Percentiles rank a stretch among this genome's conserved stretches.
These are phyloP conservation scores for Corythaixoides concolor DNA, from an alignment of 2,113 vertebrate genomes.

Conservation along the genomic window DNA sequence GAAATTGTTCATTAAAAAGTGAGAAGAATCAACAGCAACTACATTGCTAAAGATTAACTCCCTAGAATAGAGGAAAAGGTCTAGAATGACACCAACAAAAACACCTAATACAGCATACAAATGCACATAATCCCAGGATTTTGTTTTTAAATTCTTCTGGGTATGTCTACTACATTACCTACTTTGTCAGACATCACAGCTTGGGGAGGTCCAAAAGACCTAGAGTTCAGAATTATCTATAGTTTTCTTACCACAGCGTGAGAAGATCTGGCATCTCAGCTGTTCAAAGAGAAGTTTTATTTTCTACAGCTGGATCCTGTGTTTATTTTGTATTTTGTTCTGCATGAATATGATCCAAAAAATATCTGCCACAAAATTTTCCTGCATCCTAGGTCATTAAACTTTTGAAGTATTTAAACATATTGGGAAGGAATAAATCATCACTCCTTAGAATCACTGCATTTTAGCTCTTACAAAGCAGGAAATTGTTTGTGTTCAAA, in stretches of 20 bases:
- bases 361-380: not conserved
- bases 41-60: not conserved
- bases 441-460: not conserved
- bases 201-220: not conserved
- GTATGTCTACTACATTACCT: not conserved
- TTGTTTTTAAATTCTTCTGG: not conserved
- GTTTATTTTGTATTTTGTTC: constrained; percentile 5
- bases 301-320: not conserved
- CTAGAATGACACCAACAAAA: not conserved
- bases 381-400: not conserved
- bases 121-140: not conserved
- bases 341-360: not conserved
- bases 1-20: not conserved
- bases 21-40: not conserved
- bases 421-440: not conserved
- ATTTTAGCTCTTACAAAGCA: not conserved
- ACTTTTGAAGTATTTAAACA: not conserved
- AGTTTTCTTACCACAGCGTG: not conserved
- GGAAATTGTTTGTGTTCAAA: not conserved
- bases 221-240: not conserved
- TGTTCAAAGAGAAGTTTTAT: not conserved
- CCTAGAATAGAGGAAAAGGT: not conserved
- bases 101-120: not conserved
- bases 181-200: not conserved
- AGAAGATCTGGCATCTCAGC: not conserved